Evolutionary conservation across 2,888 invertebrate genomes (phyloP).

Genomic region (Boloria euphrosyne): DNA sequence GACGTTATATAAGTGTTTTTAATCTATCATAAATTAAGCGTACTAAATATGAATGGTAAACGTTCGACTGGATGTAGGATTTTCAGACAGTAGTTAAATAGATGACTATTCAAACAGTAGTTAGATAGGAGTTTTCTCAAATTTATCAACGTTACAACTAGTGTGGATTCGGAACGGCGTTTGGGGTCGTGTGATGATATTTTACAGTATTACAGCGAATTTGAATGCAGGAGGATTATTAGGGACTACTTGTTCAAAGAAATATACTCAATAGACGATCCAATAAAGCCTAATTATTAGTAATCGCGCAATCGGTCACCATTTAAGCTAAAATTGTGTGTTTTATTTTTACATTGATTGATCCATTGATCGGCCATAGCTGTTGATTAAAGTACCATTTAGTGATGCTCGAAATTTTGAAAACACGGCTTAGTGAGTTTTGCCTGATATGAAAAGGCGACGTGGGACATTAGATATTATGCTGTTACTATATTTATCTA

Average conservation of each 20-base stretch:
- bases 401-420: not conserved
- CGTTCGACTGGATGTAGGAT: slow-evolving; percentile 41
- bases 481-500: slow-evolving; percentile 1
- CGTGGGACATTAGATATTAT: not conserved
- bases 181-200: slow-evolving; percentile 45
- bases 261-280: slow-evolving; percentile 2
- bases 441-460: not conserved
- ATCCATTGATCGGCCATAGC: too few relatives aligned
- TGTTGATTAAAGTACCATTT: not conserved
- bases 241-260: not conserved
- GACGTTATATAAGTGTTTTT: slow-evolving; percentile 15
- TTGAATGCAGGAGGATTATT: slow-evolving; percentile 8
- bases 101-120: slow-evolving; percentile 35
- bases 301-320: too few relatives aligned
- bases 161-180: slow-evolving; percentile 48
- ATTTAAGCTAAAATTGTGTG: too few relatives aligned
- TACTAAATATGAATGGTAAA: slow-evolving; percentile 34
- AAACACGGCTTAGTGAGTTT: slow-evolving; percentile 5
- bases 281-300: not conserved
- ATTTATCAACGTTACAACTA: slow-evolving; percentile 79
- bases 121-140: slow-evolving; percentile 78
- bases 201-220: slow-evolving; percentile 61
- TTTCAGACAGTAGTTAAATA: slow-evolving; percentile 37
- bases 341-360: too few relatives aligned
- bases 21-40: slow-evolving; percentile 11